Evolutionary conservation across 2,113 vertebrate genomes (phyloP), one percentile per base, ranked within the genome.

Genomic region (Hydrolagus affinis): DNA sequence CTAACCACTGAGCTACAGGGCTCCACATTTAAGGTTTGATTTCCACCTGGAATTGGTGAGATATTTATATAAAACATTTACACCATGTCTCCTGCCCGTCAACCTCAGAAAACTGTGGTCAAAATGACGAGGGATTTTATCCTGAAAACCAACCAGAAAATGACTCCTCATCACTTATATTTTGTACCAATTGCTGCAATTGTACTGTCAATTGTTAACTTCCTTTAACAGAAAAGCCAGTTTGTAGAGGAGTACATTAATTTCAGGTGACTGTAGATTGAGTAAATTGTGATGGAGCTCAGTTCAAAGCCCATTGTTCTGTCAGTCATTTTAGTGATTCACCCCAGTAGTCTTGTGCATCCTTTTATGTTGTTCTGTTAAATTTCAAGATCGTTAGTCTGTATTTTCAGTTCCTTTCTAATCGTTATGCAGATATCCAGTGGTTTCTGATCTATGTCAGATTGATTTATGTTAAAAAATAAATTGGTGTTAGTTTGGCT

Each of bases 291-390:
- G 4, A 7, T 74, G 72, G 72, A 75, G 32, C 44, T 75, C 73
- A 75, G 17, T 74, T 74, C 72, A 74, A 74, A 74, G 2, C 12
- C 72, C 44, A 32, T 75, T 75, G n/a, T 75, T 56, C 7, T 75
- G 25, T 56, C 21, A 75, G 73, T 19, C 73, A 56, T 44, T 75
- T 75, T 19, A 21, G 8, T 56, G 10, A 75, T 9, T n/a, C 73
- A 75, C 14, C 8, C 11, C 11, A 44, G 21, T 11, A 57, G 19
- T 3, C 56, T 75, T 1, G 19, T 11, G 56, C 32, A 32, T 75
- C 32, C 4, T 44, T 10, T 56, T 75, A 57, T 75, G 11, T 30
- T 75, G 32, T 30, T 56, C 17, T 56, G 32, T 21, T 9, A 21
- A 75, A 21, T 75, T 73, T 32, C 8, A 56, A 3, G 32, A 56